A percentile compares a stretch with the other conserved stretches of the same genome.
These are phyloP conservation scores for Accipiter virgatus DNA, from an alignment of 2,113 vertebrate species.

Conservation along the genomic window DNA sequence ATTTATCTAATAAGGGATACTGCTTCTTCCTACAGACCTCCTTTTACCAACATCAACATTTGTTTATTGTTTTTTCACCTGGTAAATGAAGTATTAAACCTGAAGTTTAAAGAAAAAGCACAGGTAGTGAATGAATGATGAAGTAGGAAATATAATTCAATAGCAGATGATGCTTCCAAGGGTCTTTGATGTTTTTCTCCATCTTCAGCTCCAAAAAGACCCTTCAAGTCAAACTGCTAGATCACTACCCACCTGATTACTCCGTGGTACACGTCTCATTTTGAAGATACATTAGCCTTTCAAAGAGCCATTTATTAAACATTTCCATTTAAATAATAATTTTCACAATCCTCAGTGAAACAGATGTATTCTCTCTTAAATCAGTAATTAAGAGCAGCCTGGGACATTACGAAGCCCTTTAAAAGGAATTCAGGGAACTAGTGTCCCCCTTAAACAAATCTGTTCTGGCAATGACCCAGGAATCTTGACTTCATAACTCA, in stretches of 20 bases:
- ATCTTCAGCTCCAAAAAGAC: background rate
- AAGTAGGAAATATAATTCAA: background rate
- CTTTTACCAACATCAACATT: background rate
- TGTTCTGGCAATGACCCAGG: conserved; percentile 40
- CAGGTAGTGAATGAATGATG: background rate
- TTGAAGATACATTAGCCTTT: conserved; percentile 10
- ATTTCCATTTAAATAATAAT: conserved; percentile 46
- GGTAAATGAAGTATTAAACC: background rate
- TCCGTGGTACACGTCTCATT: background rate
- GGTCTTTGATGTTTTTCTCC: background rate
- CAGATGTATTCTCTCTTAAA: conserved; percentile 45
- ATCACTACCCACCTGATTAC: background rate
- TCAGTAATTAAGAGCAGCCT: conserved; percentile 59
- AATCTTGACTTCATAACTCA: conserved; percentile 55
- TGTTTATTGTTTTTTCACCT: background rate
- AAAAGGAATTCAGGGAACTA: conserved; percentile 46
- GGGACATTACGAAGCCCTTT: conserved; percentile 47
- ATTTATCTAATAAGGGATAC: background rate
- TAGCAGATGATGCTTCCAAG: background rate
- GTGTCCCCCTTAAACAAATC: conserved; percentile 45
- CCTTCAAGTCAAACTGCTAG: background rate
- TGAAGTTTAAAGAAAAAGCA: background rate
- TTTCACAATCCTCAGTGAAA: conserved; percentile 51
- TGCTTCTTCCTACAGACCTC: background rate
- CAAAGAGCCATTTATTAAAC: conserved; percentile 36